Base-by-base conservation (phyloP, 2,888 invertebrate species). In the Caenorhabditis imperialis region DNA sequence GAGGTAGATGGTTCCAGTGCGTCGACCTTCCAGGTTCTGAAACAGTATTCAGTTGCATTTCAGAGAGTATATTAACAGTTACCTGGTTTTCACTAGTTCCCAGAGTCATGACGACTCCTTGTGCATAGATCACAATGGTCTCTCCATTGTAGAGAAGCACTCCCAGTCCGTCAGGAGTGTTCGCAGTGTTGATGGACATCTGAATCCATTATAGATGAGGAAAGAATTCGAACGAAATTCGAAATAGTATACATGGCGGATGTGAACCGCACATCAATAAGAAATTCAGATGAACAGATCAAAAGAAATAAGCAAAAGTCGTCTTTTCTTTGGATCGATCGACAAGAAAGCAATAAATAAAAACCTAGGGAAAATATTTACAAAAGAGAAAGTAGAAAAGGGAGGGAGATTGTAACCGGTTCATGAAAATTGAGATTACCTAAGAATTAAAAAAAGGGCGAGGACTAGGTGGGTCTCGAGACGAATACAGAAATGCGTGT, bases 151-250 rank as follows among this genome's bases (percentile, higher is more conserved):
- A 96, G 87, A 98, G 94, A 63, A 99, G 91, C 37, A 99, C 96
- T 54, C 98, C 98, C 54, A 96, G 96, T 75, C 94, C 88, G 44
- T 88, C 88, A 88, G 94, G 94, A 61, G 95, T 93, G 89, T 98
- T 96, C 62, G 97, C 94, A 77, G 95, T 96, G 89, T 98, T 98
- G 78, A 97, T 90, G 79, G 96, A 95, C 97, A 98, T 96, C 88
- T 55, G 16, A 20, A 14, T 45, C 7, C 30, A 30, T 30, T 30
- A 38, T 6, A 3, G 23, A 20, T 40, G 38, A 55, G 27, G n/a
- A 53, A 33, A 18, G 10, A 4, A 8, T 7, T 8, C 23, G 20
- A 48, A 48, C 23, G n/a, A 3, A 6, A 20, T 18, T 20, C 4
- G 25, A 48, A 18, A 40, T 16, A 40, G 22, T 50, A 50, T 1